Evolutionary conservation across 2,113 vertebrate genomes (phyloP), one percentile per base, ranked within the genome.

Genomic region (Spea multiplicata): DNA sequence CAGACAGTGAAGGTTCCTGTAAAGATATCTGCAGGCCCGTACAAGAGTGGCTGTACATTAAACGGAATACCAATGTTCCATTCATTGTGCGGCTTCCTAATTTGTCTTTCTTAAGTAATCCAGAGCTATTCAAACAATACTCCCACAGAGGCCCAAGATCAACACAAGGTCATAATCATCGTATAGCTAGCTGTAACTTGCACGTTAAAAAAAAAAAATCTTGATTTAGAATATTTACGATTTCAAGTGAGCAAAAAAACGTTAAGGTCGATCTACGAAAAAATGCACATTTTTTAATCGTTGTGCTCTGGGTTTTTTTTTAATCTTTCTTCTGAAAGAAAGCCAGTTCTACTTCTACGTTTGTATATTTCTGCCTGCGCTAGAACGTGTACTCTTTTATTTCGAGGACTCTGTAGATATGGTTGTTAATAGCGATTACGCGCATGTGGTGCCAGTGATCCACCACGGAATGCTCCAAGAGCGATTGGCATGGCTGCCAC

Each of bases 21-120:
- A 3, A 49, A 50, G 48, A 49, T 70, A n/a, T 50, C 8, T 50
- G 48, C 67, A 70, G 48, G 67, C 10, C 46, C 17, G 67, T 49
- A 70, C 67, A 70, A 2, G 67, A 16, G 13, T 5, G 17, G 47
- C n/a, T 49, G 17, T 49, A 49, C 48, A 70, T 70, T 70, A 70
- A 70, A 70, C 46, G 5, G 47, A 70, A 70, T 70, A 70, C 67
- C 67, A 17, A 70, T 48, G 48, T 49, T 70, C 50, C 67, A 70
- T 70, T 70, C 67, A 70, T 70, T 70, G 67, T 50, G 16, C 14
- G 8, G 67, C 50, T 70, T 50, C 67, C 67, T 70, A 50, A 70
- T 70, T 70, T 70, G 67, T 70, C 67, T 50, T 70, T 70, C 67
- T 70, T 46, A 17, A 50, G 67, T 49, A 70, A 70, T 70, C 67